Percentiles rank a stretch among this genome's conserved stretches.
Conservation (phyloP, 2,888 invertebrate species). For the Itoplectis maculator region DNA sequence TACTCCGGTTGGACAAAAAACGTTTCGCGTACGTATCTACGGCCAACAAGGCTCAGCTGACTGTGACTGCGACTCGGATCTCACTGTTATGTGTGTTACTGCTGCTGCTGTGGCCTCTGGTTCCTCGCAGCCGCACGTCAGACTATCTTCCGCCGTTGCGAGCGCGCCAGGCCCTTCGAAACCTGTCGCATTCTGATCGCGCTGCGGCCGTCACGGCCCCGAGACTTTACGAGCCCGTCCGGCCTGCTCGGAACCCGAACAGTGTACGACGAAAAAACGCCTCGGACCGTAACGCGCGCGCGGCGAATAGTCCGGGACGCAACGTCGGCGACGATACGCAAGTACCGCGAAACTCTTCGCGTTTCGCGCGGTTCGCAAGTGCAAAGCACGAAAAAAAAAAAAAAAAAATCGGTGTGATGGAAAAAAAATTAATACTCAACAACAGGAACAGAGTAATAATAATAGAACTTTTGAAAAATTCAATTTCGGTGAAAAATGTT, state of each 20-base stretch:
- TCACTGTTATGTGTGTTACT: constrained; percentile 39
- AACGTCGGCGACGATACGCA: too few species aligned
- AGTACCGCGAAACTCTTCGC: too few species aligned
- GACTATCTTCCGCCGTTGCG: constrained; percentile 5
- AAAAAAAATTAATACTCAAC: too few species aligned
- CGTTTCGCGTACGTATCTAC: constrained; percentile 20
- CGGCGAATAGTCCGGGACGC: too few species aligned
- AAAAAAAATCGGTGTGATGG: too few species aligned
- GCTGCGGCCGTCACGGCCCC: constrained; percentile 16
- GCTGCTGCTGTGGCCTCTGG: neutral
- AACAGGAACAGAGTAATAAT: too few species aligned
- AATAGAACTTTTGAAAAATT: too few species aligned
- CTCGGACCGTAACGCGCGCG: too few species aligned
- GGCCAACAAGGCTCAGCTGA: constrained; percentile 25
- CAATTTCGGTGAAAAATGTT: too few species aligned
- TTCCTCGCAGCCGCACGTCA: constrained; percentile 4
- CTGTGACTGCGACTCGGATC: constrained; percentile 1
- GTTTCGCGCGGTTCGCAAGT: too few species aligned
- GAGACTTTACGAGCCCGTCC: constrained; percentile 35
- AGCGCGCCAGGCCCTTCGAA: constrained; percentile 15
- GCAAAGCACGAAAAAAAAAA: too few species aligned
- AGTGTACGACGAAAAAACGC: neutral
- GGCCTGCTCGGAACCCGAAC: constrained; percentile 22
- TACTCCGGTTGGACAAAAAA: constrained; percentile 32
- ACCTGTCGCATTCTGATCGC: constrained; percentile 53